phyloP scores from a whole-genome alignment of 2,113 vertebrate genomes.

The Oryzias melastigma region DNA sequence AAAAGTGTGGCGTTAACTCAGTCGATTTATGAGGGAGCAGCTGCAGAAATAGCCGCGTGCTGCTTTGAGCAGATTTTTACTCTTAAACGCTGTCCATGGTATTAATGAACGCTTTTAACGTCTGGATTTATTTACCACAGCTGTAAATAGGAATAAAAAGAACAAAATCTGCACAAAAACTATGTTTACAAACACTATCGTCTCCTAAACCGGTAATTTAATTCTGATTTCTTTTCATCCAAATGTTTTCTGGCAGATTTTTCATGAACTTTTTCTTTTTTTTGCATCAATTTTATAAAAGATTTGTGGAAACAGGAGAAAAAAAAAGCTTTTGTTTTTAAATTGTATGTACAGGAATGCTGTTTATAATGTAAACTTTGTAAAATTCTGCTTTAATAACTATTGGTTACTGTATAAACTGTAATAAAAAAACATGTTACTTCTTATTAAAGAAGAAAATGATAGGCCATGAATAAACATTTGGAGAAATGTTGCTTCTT shows the following conservation, averaged over 20 bases:
- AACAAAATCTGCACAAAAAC: slow-evolving; percentile 2
- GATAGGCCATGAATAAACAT: slow-evolving; percentile 62
- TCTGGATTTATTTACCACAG: background rate
- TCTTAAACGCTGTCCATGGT: no score
- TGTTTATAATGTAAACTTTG: slow-evolving; percentile 66
- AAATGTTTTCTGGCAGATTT: slow-evolving; percentile 5
- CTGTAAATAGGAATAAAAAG: background rate
- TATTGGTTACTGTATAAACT: slow-evolving; percentile 62
- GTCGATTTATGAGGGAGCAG: background rate
- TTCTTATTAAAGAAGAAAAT: slow-evolving; percentile 40
- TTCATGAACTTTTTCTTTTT: background rate
- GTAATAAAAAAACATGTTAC: slow-evolving; percentile 64
- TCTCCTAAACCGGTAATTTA: no score
- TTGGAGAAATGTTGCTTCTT: slow-evolving; percentile 20
- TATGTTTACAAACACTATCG: background rate
- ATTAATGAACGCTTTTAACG: no score
- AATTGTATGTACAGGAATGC: slow-evolving; percentile 47
- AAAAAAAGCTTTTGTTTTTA: slow-evolving; percentile 9
- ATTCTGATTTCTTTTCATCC: no score
- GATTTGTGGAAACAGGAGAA: slow-evolving; percentile 15
- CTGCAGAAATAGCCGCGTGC: no score
- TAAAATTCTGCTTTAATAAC: slow-evolving; percentile 59
- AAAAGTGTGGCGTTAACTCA: background rate
- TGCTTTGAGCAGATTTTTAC: no score
- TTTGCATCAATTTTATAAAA: no score